Evolutionary conservation across 2,113 vertebrate genomes (phyloP).

Genomic region (pig (Sus scrofa)): DNA sequence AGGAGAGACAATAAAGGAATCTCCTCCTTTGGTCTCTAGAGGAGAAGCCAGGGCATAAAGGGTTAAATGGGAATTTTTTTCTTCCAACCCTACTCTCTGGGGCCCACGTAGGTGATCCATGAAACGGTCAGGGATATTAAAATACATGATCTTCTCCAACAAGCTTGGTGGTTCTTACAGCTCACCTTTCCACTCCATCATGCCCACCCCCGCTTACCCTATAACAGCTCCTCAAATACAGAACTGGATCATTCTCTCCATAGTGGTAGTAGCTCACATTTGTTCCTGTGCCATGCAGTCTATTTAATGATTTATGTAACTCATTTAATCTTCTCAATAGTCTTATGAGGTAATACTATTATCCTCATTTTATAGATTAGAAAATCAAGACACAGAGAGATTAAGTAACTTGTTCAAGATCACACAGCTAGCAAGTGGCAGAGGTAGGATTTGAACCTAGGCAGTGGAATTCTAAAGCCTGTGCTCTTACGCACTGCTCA

Average conservation of each 20-base stretch:
- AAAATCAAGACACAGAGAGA: not conserved
- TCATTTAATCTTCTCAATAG: not conserved
- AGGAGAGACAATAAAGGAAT: not conserved
- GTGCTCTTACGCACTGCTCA: not conserved
- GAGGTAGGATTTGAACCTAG: not conserved
- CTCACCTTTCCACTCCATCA: not conserved
- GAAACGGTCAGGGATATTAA: not conserved
- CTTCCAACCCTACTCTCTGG: not conserved
- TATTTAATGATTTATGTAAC: not conserved
- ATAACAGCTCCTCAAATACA: not conserved
- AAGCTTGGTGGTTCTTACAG: not conserved
- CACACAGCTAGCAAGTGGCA: not conserved
- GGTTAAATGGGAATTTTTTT: not conserved
- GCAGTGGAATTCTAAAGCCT: not conserved
- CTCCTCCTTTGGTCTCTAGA: not conserved
- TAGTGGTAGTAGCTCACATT: not conserved
- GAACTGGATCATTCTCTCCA: not conserved
- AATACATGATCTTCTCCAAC: not conserved
- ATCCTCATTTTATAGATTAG: not conserved
- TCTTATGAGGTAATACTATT: not conserved
- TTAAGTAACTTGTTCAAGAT: not conserved
- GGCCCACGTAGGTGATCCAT: not conserved
- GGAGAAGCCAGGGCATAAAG: not conserved
- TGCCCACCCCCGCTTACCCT: not conserved
- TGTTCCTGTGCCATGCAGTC: not conserved